phyloP scores from a whole-genome alignment of 2,888 invertebrate genomes.

The Diachrysia chrysitis region DNA sequence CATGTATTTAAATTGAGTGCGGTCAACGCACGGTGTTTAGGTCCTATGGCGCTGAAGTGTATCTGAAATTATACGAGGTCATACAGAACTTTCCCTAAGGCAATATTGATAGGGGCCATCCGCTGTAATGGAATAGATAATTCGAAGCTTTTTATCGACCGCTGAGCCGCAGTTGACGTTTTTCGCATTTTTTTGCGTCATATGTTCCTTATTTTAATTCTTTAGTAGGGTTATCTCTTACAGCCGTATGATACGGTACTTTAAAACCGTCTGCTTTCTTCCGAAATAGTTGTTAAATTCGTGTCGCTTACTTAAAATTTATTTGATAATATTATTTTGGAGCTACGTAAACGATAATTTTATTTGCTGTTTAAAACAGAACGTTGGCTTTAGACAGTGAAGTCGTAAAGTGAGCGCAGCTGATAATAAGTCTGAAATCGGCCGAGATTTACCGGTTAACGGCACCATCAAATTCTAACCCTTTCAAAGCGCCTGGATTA shows the following conservation, averaged over 20 bases:
- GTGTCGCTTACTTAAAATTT: conserved; percentile 32
- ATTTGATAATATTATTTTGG: conserved; percentile 43
- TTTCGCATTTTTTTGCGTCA: conserved; percentile 25
- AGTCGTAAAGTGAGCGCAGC: conserved; percentile 54
- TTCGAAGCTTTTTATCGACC: conserved; percentile 61
- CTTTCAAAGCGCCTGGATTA: conserved; percentile 46
- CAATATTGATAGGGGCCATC: conserved; percentile 57
- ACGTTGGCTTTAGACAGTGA: conserved; percentile 31
- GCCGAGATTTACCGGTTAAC: conserved; percentile 51
- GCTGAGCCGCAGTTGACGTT: conserved; percentile 35
- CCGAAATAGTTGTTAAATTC: conserved; percentile 14
- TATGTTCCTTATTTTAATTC: conserved; percentile 19
- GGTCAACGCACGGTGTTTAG: conserved; percentile 41
- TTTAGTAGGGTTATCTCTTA: conserved; percentile 10
- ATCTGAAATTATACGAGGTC: conserved; percentile 49
- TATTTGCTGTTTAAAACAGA: conserved; percentile 54
- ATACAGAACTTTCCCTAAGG: conserved; percentile 58
- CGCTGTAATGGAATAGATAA: conserved; percentile 69
- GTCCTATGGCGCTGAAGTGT: conserved; percentile 26
- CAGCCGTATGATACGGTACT: conserved; percentile 6
- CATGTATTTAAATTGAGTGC: conserved; percentile 40
- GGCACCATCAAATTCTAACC: conserved; percentile 48
- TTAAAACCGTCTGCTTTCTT: conserved; percentile 8
- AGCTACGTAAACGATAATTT: conserved; percentile 51
- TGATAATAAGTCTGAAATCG: conserved; percentile 62